phyloP scores from a whole-genome alignment of 2,797 vertebrate genomes.

The Schizothorax lantsangensis region DNA sequence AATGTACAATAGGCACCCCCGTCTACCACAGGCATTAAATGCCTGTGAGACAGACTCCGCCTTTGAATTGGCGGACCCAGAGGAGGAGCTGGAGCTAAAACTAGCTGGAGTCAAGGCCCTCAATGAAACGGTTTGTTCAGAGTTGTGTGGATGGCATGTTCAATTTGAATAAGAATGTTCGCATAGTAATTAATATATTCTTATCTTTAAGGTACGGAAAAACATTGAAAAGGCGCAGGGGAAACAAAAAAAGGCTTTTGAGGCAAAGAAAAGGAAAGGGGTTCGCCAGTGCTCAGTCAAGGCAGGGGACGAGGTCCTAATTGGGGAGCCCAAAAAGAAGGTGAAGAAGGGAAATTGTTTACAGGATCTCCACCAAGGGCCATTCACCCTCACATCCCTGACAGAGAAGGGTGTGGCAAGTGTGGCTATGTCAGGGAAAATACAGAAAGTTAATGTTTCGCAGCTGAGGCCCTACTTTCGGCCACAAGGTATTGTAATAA shows the following conservation, averaged over 20 bases:
- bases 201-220: no score
- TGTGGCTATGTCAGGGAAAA: not conserved
- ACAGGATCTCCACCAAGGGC: not conserved
- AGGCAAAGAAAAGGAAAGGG: not conserved
- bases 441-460: not conserved
- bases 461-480: not conserved
- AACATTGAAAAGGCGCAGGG: not conserved
- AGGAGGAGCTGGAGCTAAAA: no score
- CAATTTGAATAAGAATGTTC: no score
- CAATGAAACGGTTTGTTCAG: no score
- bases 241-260: not conserved
- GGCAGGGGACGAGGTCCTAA: constrained; percentile 4
- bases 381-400: constrained; percentile 4
- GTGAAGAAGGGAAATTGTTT: constrained; percentile 2
- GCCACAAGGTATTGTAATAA: not conserved
- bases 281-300: not conserved
- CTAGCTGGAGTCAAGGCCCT: no score
- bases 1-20: not conserved
- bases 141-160: no score
- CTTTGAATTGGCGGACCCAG: no score
- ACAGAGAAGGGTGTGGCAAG: constrained; percentile 1
- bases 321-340: not conserved
- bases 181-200: no score
- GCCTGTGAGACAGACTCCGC: no score
- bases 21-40: not conserved